These are phyloP conservation scores for Euproctis similis DNA, from an alignment of 2,888 invertebrate genomes.

Conservation along the genomic window DNA sequence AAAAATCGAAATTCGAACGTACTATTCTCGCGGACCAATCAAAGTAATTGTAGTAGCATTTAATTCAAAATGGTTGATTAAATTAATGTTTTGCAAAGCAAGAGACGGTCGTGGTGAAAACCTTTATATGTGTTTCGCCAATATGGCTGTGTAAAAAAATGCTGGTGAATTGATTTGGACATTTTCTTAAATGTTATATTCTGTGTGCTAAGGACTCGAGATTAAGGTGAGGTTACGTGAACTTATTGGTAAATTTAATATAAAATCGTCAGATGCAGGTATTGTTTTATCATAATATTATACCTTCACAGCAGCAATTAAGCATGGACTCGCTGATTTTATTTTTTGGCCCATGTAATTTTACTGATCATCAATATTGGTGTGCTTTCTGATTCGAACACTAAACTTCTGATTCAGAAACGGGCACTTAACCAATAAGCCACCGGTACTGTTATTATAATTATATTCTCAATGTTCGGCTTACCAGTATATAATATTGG, in stretches of 20 bases:
- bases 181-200: conserved; percentile 23
- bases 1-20: conserved; percentile 8
- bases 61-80: conserved; percentile 48
- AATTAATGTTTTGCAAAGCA: conserved; percentile 39
- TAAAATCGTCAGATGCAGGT: conserved; percentile 4
- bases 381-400: too few relatives aligned
- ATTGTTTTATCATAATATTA: conserved; percentile 3
- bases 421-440: too few relatives aligned
- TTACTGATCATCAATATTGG: too few relatives aligned
- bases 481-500: too few relatives aligned
- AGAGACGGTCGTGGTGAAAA: conserved; percentile 38
- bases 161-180: conserved; percentile 30
- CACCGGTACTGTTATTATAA: too few relatives aligned
- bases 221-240: conserved; percentile 42
- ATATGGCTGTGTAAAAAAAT: conserved; percentile 47
- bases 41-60: too few relatives aligned
- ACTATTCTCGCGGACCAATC: conserved; percentile 7
- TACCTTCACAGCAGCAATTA: too few relatives aligned
- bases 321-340: too few relatives aligned
- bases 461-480: too few relatives aligned
- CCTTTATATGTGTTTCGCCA: conserved; percentile 56
- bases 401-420: too few relatives aligned
- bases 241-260: conserved; percentile 7
- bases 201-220: conserved; percentile 38
- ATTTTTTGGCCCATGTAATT: too few relatives aligned